Evolutionary conservation across 2,113 vertebrate species (phyloP), one percentile per base, ranked within the genome.

Genomic region (Catharus minimus): DNA sequence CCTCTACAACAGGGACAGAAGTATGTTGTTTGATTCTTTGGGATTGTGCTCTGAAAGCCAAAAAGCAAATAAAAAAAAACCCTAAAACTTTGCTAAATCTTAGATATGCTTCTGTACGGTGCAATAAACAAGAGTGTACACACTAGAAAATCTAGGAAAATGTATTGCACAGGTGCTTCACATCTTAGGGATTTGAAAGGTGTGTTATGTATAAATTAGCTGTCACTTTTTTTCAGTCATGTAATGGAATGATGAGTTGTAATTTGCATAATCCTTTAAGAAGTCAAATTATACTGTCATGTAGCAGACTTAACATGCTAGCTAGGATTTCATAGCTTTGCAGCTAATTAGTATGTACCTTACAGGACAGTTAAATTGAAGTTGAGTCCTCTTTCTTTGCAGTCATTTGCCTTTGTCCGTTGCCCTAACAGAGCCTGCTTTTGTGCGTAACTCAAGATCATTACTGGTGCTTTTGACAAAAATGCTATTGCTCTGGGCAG

Each of bases 201-300:
- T 98, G 98, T 98, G 98, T 98, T 98, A 98, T 98, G 98, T 98
- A 98, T 98, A 98, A 99, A 99, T 99, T 98, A 98, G 98, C 98
- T 98, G 98, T 98, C 98, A 98, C 98, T 98, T 98, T 99, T 99
- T 98, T 98, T 98, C 98, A 98, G 97, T 98, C 98, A 96, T 98
- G 97, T 98, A 98, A 98, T 98, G 98, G 98, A 98, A 98, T 98
- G 98, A 99, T 98, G 98, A 98, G 98, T 97, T 96, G 97, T 98
- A 98, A 98, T 99, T 99, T 99, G 98, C 98, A 99, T 98, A 99
- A 99, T 98, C 98, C 98, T 98, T 98, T 98, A 99, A 99, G 98
- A 98, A 99, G 98, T 98, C 98, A 99, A 98, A 99, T 99, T 98
- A 98, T 98, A 98, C 98, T 99, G 98, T 99, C 98, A 98, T 98